Evolutionary conservation across 2,113 vertebrate genomes (phyloP), one percentile per base, ranked within the genome.

Genomic region (Menidia beryllina): DNA sequence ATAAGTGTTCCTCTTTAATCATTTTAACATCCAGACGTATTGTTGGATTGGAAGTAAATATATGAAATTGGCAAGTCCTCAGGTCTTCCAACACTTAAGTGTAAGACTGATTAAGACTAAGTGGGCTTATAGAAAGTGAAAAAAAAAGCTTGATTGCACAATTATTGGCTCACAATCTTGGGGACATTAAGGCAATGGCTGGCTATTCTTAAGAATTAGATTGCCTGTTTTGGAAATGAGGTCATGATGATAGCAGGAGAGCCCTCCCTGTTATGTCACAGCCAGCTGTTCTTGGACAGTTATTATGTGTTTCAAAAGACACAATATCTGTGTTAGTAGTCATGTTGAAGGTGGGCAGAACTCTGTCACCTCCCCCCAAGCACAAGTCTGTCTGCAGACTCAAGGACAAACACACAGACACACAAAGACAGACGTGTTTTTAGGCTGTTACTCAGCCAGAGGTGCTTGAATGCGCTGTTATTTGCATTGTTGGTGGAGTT

Each of bases 191-290:
- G 51, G 58, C 51, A 71, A 73, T 52, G 75, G 8, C 55, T 69
- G 76, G 66, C 64, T 63, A 63, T 84, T 66, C 80, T 62, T 82
- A 53, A 79, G 82, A 71, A 56, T 45, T 43, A 57, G 63, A 75
- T 67, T 60, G 57, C 56, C n/a, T 51, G n/a, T 62, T 75, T 60
- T 68, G 64, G 24, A 64, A 49, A 88, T 85, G 61, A 83, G 77
- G 75, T 87, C 76, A 83, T 75, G 56, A 43, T 21, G 57, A 76
- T 39, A 59, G 62, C 36, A 25, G 54, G 49, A 54, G 58, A 77
- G 39, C 38, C 64, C 75, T 81, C 72, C 77, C 74, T 81, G 56
- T 88, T 77, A 88, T 82, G 77, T 90, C 83, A 90, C 34, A 60
- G 30, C 76, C 85, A 90, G 76, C 85, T 88, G 87, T 69, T 82